Evolutionary conservation across 2,888 invertebrate species (phyloP).

Genomic region (Drosophila tanythrix): DNA sequence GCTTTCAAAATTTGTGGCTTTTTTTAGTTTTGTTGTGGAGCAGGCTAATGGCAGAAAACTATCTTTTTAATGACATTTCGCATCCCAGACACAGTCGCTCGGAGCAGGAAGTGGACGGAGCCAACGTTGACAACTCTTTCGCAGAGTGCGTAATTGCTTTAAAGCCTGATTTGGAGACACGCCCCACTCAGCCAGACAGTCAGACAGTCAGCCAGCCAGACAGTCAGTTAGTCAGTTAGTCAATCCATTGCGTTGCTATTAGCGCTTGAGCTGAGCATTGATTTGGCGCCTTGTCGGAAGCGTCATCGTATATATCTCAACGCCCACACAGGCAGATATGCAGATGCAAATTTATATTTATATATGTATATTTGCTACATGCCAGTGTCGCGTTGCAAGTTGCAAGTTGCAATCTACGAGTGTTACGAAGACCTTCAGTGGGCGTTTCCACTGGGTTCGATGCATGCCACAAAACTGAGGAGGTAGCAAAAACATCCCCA

Average conservation of each 20-base stretch:
- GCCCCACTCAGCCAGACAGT: conserved; percentile 27
- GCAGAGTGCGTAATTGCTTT: conserved; percentile 75
- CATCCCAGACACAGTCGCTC: conserved; percentile 49
- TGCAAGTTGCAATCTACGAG: background rate
- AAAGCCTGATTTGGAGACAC: conserved; percentile 65
- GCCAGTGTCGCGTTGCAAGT: conserved; percentile 7
- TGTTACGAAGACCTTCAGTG: conserved; percentile 27
- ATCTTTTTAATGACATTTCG: conserved; percentile 49
- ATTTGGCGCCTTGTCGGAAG: conserved; percentile 65
- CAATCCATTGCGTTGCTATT: conserved; percentile 52
- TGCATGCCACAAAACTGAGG: conserved; percentile 12
- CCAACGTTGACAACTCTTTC: conserved; percentile 51
- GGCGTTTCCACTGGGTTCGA: conserved; percentile 31
- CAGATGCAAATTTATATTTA: conserved; percentile 10
- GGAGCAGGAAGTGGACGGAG: conserved; percentile 63
- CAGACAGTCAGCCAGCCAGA: background rate
- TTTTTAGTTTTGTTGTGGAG: background rate
- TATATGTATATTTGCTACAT: conserved; percentile 4
- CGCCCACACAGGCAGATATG: conserved; percentile 27
- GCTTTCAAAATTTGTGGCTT: conserved; percentile 2
- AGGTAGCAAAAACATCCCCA: background rate
- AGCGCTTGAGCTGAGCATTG: conserved; percentile 62
- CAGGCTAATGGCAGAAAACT: conserved; percentile 37
- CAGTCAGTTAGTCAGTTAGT: background rate
- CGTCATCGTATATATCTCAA: conserved; percentile 18